Conservation (phyloP, 1,140 invertebrate genomes). For the Dolichoris vasculosae region DNA sequence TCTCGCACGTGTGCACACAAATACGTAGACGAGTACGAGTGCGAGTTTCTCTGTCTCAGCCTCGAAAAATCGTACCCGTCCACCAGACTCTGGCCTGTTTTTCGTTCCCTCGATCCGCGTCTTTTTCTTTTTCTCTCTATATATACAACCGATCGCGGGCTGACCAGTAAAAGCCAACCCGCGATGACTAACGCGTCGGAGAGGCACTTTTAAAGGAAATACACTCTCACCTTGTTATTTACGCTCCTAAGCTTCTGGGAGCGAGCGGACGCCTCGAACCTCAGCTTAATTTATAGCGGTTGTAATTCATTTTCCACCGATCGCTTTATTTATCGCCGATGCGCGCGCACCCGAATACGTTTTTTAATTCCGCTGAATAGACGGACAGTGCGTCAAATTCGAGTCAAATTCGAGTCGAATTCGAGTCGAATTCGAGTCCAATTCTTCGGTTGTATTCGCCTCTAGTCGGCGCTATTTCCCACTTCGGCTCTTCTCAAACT, state of each 20-base stretch:
- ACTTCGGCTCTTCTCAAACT: not conserved
- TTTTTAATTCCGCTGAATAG: no score
- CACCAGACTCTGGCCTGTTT: not conserved
- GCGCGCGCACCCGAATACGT: no score
- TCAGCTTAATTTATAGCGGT: no score
- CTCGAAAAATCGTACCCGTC: slow-evolving; percentile 23
- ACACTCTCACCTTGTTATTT: not conserved
- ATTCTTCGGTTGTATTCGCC: not conserved
- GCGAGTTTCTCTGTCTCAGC: not conserved
- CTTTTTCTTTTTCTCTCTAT: not conserved
- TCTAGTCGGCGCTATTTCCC: not conserved
- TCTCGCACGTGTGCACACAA: not conserved
- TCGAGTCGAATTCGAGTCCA: no score
- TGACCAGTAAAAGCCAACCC: not conserved
- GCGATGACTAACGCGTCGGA: slow-evolving; percentile 23
- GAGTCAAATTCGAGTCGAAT: no score
- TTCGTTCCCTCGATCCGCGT: not conserved
- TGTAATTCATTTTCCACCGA: no score
- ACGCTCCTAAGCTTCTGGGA: not conserved
- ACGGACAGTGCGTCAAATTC: no score
- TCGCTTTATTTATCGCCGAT: no score
- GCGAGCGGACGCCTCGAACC: no score
- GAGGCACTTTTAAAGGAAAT: slow-evolving; percentile 37
- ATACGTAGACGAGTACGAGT: not conserved
- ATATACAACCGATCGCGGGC: not conserved